Evolutionary conservation across 2,888 invertebrate species (phyloP).

Genomic region (Tenthredo amoena): DNA sequence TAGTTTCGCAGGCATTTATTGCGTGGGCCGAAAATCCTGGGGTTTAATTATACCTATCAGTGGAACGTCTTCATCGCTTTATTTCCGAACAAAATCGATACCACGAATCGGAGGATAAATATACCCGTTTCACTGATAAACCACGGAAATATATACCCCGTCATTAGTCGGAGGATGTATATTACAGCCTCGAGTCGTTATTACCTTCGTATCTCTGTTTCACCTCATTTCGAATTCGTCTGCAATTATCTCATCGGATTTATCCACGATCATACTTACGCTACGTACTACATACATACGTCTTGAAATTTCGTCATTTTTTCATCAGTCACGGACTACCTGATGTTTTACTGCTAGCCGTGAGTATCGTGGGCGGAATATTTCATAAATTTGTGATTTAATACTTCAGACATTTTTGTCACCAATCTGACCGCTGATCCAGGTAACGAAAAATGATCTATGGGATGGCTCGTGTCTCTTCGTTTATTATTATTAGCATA

Average conservation of each 20-base stretch:
- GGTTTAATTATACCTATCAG: constrained; percentile 7
- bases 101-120: background rate
- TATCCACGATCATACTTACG: background rate
- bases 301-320: background rate
- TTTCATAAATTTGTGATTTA: constrained; percentile 37
- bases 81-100: background rate
- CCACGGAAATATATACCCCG: background rate
- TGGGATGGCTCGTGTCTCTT: background rate
- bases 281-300: too few species aligned
- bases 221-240: background rate
- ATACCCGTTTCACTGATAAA: background rate
- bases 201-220: background rate
- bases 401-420: background rate
- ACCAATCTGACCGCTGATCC: background rate
- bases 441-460: background rate
- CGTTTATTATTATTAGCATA: background rate
- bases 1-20: background rate
- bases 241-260: background rate
- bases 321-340: background rate
- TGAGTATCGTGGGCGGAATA: constrained; percentile 7
- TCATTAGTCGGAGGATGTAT: background rate
- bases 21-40: constrained; percentile 10
- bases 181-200: background rate
- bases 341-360: background rate
- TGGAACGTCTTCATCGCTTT: background rate